Base-by-base conservation (phyloP, 2,113 vertebrate genomes). In the Tetrao urogallus region DNA sequence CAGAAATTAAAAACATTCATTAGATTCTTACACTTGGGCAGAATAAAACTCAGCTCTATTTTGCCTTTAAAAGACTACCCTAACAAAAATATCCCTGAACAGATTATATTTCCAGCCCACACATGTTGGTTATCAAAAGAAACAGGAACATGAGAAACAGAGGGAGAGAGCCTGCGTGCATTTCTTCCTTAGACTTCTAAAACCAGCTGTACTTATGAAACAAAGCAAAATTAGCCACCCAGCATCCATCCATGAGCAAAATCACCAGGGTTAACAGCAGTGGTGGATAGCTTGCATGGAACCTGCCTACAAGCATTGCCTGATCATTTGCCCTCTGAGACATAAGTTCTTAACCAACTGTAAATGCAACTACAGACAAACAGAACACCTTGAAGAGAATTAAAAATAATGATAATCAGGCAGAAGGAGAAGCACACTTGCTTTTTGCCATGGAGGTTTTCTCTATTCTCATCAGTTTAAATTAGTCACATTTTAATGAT, bases 31-130 rank as follows among this genome's bases (percentile, higher is more conserved):
- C 79, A 88, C 78, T 92, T 38, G 61, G 43, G 72, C 38, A 88
- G 82, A 67, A 72, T 72, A 88, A 88, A 92, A 73, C 20, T 32
- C 25, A 43, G 30, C 30, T 92, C 87, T 77, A 8, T 73, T 69
- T 45, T 89, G 75, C 74, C 50, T 88, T 93, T 92, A 86, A 86
- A 86, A 89, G 57, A 22, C 73, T 82, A 72, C 70, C 52, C 90
- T 90, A 88, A 88, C 32, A 86, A 92, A 54, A 96, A 92, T 28
- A 95, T 88, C 57, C 65, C 61, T 8, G 5, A 81, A 92, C 32
- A 94, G 93, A 77, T 95, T 92, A 50, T 27, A 90, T 90, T 96
- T 95, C 93, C 52, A 96, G 93, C 83, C 95, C 96, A 95, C 96
- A 90, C 90, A 92, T 28, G 58, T 22, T 65, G 73, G 80, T 89